phyloP scores from a whole-genome alignment of 2,888 invertebrate species.

The Hypomecis atomaria region DNA sequence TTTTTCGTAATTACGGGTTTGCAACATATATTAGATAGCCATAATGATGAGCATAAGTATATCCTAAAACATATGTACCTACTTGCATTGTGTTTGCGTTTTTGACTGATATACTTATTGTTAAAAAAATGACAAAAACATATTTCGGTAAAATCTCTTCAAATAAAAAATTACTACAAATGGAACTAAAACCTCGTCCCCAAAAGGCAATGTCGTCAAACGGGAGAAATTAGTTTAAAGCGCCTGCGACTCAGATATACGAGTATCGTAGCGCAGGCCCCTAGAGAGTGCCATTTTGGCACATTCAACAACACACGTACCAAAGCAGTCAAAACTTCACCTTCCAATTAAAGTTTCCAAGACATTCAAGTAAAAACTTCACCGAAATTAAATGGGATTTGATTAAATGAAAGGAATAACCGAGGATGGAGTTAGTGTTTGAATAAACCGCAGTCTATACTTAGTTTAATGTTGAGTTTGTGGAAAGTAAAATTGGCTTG shows the following conservation, averaged over 20 bases:
- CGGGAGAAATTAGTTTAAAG: constrained; percentile 67
- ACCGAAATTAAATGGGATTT: constrained; percentile 34
- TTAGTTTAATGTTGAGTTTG: constrained; percentile 20
- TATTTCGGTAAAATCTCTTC: too few relatives aligned
- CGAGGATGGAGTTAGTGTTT: constrained; percentile 30
- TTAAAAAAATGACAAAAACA: too few relatives aligned
- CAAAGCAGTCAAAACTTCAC: constrained; percentile 48
- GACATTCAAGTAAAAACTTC: constrained; percentile 44
- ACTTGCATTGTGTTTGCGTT: too few relatives aligned
- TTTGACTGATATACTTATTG: too few relatives aligned
- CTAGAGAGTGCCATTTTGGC: constrained; percentile 57
- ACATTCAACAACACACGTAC: constrained; percentile 52
- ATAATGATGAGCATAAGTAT: too few relatives aligned
- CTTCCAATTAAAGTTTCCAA: constrained; percentile 43
- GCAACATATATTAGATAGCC: too few relatives aligned
- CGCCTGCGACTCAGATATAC: constrained; percentile 52
- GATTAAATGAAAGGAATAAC: constrained; percentile 37
- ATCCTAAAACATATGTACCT: too few relatives aligned
- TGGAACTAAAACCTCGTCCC: too few relatives aligned
- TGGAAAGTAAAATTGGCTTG: neutral
- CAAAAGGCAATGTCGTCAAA: constrained; percentile 47
- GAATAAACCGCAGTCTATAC: constrained; percentile 36
- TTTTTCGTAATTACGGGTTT: too few relatives aligned
- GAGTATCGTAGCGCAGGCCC: constrained; percentile 26
- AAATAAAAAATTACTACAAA: too few relatives aligned